Base-by-base conservation (phyloP, 2,888 invertebrate genomes). In the Orchesellides sinensis region DNA sequence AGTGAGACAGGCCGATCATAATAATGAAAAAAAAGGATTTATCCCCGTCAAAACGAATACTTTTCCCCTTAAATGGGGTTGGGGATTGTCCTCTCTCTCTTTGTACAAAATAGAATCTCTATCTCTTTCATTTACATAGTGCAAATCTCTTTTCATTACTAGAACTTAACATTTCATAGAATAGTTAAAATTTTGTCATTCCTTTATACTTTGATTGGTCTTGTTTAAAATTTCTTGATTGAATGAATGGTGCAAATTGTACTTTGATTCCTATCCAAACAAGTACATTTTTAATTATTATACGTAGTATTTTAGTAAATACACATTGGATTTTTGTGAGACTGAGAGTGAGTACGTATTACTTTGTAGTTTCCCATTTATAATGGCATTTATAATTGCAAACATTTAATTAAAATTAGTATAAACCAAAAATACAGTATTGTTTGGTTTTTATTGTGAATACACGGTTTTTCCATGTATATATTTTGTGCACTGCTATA, bases 1-100 rank as follows among this genome's bases (percentile, higher is more conserved):
- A 74, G 74, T 68, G 81, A n/a, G 81, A 81, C 81, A 81, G 81
- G 81, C 81, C 81, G 81, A 81, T 81, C 81, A 81, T 81, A 68
- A 80, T 47, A 77, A 17, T 5, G 12, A 68, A 63, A 79, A 47
- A 65, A 23, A 2, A 74, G 81, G 61, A 25, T 81, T 68, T 74
- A 47, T 45, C 40, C 1, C 8, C 61, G 73, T 54, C 74, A 74
- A 68, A 81, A 73, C 66, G 73, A 3, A 68, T n/a, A n/a, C n/a
- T n/a, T n/a, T n/a, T n/a, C n/a, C n/a, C n/a, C n/a, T n/a, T n/a
- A n/a, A n/a, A n/a, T n/a, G n/a, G n/a, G n/a, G n/a, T n/a, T n/a
- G n/a, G 68, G 54, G 80, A 72, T 72, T 70, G 14, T 17, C 1
- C 29, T 68, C 70, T 52, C 19, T 59, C 59, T 65, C 59, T 45